A percentile compares a stretch with the other conserved stretches of the same genome.
phyloP scores from a whole-genome alignment of 2,113 vertebrate genomes.

The Phylloscopus trochiloides region DNA sequence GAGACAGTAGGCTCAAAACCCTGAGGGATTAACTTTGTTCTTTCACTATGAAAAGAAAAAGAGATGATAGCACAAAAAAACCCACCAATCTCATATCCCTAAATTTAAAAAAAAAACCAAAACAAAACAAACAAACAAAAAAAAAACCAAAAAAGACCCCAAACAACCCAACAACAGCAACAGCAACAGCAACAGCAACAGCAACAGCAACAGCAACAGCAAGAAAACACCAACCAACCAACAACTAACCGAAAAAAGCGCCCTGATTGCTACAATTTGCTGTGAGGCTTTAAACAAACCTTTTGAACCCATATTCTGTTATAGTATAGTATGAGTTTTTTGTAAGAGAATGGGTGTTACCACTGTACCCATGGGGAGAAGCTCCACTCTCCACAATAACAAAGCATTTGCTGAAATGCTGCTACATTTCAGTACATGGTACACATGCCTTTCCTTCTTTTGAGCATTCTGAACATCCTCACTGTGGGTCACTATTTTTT shows the following conservation, averaged over 20 bases:
- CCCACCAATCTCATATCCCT: rapidly evolving
- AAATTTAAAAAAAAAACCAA: not conserved
- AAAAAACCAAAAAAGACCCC: too few species aligned
- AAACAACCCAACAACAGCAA: too few species aligned
- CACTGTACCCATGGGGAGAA: not conserved
- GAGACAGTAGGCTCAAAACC: not conserved
- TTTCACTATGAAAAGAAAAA: not conserved
- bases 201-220: not conserved
- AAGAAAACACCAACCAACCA: not conserved
- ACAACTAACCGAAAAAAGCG: not conserved
- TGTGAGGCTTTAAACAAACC: not conserved
- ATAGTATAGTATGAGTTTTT: not conserved
- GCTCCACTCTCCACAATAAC: not conserved
- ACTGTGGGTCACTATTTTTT: not conserved
- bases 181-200: too few species aligned
- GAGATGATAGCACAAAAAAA: rapidly evolving
- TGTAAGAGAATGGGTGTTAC: not conserved
- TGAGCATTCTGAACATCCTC: not conserved
- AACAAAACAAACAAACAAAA: not conserved
- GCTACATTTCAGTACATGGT: not conserved
- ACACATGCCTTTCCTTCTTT: not conserved
- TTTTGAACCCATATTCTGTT: not conserved
- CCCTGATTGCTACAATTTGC: not conserved
- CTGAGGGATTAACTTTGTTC: not conserved
- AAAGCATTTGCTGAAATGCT: not conserved